Evolutionary conservation across 2,113 vertebrate species (phyloP).

Genomic region (Indicator indicator): DNA sequence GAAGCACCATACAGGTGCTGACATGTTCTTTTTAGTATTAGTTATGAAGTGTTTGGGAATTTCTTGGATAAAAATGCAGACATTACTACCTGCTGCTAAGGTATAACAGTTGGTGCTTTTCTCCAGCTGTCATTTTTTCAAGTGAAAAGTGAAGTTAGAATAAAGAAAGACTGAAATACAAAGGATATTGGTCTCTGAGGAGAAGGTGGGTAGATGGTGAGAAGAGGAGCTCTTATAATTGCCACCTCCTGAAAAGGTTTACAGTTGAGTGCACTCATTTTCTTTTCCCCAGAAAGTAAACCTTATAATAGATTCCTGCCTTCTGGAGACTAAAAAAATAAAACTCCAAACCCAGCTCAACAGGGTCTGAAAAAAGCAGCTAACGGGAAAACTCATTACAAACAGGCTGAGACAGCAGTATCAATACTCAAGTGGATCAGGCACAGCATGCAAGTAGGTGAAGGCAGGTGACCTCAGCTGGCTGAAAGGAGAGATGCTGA

Average conservation of each 20-base stretch:
- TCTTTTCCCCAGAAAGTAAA: slow-evolving; percentile 31
- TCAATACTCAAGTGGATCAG: neutral
- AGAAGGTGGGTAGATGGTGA: slow-evolving; percentile 13
- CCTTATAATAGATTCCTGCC: neutral
- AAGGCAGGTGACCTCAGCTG: neutral
- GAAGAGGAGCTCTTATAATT: slow-evolving; percentile 49
- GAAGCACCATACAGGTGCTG: neutral
- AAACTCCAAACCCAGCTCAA: neutral
- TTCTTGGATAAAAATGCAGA: slow-evolving; percentile 33
- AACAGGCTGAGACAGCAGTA: neutral
- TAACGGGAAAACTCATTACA: neutral
- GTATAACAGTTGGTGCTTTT: slow-evolving; percentile 43
- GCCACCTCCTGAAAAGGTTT: slow-evolving; percentile 44
- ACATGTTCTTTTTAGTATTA: slow-evolving; percentile 4
- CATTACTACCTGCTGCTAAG: slow-evolving; percentile 51
- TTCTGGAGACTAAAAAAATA: neutral
- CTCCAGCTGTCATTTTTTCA: slow-evolving; percentile 48
- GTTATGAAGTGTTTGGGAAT: slow-evolving; percentile 13
- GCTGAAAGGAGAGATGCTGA: neutral
- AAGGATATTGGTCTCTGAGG: slow-evolving; percentile 42
- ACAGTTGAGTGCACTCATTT: neutral
- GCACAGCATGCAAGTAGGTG: neutral
- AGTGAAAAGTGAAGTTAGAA: slow-evolving; percentile 48
- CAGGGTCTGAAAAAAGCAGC: neutral
- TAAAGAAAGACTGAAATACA: slow-evolving; percentile 42